Evolutionary conservation across 2,797 vertebrate species (phyloP).

Genomic region (Lates japonicus): DNA sequence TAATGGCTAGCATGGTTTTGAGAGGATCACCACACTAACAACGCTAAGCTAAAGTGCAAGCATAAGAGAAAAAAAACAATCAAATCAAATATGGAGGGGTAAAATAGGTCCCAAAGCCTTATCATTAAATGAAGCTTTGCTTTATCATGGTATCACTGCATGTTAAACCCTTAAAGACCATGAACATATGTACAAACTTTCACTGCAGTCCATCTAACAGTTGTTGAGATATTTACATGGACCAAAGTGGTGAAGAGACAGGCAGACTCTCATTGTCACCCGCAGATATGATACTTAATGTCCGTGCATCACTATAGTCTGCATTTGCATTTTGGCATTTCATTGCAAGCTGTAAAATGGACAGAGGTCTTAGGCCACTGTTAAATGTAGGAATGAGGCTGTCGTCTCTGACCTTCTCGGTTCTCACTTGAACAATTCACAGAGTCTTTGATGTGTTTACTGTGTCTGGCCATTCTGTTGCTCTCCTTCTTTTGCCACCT

Average conservation of each 20-base stretch:
- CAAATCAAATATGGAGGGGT: too few relatives aligned
- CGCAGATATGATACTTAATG: neutral
- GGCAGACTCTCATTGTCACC: neutral
- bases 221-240: neutral
- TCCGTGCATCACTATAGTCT: neutral
- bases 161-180: neutral
- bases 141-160: too few relatives aligned
- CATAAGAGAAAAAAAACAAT: too few relatives aligned
- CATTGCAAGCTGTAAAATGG: conserved; percentile 5
- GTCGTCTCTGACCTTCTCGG: conserved; percentile 24
- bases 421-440: conserved; percentile 27
- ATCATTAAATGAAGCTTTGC: too few relatives aligned
- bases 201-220: neutral
- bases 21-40: too few relatives aligned
- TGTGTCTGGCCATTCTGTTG: conserved; percentile 38
- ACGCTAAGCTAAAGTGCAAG: too few relatives aligned
- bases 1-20: too few relatives aligned
- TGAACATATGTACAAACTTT: neutral
- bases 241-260: neutral
- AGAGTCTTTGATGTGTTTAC: conserved; percentile 41
- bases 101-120: too few relatives aligned
- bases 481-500: conserved; percentile 40
- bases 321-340: conserved; percentile 39
- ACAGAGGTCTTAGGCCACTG: neutral
- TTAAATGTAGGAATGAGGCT: neutral